Evolutionary conservation across 2,113 vertebrate species (phyloP).

Genomic region (Antechinus flavipes): DNA sequence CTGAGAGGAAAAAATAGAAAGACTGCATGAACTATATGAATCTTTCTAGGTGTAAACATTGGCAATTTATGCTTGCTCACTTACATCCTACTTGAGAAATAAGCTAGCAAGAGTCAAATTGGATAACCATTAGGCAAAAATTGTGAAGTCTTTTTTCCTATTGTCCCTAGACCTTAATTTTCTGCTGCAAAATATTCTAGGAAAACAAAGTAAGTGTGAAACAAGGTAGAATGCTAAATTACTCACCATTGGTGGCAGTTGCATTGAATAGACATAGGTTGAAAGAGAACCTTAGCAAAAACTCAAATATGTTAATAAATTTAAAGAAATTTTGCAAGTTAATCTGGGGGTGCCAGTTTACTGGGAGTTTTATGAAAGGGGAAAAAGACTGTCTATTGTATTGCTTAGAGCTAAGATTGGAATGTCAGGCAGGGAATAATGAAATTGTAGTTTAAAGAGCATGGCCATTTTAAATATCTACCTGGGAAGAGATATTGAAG

Average conservation of each 20-base stretch:
- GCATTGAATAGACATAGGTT: conserved; percentile 11
- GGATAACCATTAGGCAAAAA: not conserved
- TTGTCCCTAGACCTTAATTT: not conserved
- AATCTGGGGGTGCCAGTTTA: not conserved
- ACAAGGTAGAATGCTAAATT: conserved; percentile 10
- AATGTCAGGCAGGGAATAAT: conserved; percentile 5
- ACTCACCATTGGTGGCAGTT: not conserved
- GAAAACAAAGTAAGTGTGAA: conserved; percentile 17
- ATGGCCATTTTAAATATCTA: not conserved
- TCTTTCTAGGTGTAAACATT: conserved; percentile 27
- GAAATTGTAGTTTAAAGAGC: conserved; percentile 8
- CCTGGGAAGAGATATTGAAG: not conserved
- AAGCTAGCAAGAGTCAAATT: conserved; percentile 37
- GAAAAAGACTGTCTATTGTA: not conserved
- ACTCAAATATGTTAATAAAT: not conserved
- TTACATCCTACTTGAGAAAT: not conserved
- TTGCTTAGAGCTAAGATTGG: not conserved
- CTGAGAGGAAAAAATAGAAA: conserved; percentile 1
- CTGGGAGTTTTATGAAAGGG: conserved; percentile 6
- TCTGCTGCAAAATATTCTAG: conserved; percentile 10
- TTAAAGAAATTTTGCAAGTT: not conserved
- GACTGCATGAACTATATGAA: conserved; percentile 13
- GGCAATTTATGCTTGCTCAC: conserved; percentile 24
- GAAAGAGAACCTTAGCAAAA: not conserved
- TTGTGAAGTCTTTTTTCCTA: not conserved